Conservation (phyloP, 2,888 invertebrate species). For the Adela reaumurella region DNA sequence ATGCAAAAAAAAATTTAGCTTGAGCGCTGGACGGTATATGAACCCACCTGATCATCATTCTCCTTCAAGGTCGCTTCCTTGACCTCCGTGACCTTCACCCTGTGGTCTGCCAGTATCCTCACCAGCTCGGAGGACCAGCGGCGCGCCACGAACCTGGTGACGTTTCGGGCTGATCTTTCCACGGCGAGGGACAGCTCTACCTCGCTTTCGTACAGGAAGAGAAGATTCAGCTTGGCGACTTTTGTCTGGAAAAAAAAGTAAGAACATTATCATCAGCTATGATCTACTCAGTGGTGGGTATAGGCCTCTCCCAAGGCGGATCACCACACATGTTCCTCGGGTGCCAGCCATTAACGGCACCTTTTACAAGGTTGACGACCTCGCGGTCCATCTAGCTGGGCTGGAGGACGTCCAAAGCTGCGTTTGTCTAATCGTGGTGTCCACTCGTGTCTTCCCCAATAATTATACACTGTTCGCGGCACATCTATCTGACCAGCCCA, state of each 20-base stretch:
- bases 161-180: conserved; percentile 18
- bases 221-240: neutral
- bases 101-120: conserved; percentile 23
- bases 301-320: too few relatives aligned
- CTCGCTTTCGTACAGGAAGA: neutral
- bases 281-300: too few relatives aligned
- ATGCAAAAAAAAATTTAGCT: too few relatives aligned
- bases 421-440: too few relatives aligned
- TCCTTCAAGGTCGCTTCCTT: conserved; percentile 22
- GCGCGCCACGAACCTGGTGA: conserved; percentile 19
- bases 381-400: too few relatives aligned
- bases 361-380: too few relatives aligned
- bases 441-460: too few relatives aligned
- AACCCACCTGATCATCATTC: conserved; percentile 14
- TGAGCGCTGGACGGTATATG: neutral
- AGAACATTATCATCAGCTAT: neutral
- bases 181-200: neutral
- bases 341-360: neutral
- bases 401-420: too few relatives aligned
- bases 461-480: too few relatives aligned
- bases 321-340: neutral
- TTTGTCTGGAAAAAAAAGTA: neutral
- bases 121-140: conserved; percentile 24
- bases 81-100: conserved; percentile 27
- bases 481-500: too few relatives aligned